Evolutionary conservation across 2,113 vertebrate genomes (phyloP).

Genomic region (Tringa solitaria): DNA sequence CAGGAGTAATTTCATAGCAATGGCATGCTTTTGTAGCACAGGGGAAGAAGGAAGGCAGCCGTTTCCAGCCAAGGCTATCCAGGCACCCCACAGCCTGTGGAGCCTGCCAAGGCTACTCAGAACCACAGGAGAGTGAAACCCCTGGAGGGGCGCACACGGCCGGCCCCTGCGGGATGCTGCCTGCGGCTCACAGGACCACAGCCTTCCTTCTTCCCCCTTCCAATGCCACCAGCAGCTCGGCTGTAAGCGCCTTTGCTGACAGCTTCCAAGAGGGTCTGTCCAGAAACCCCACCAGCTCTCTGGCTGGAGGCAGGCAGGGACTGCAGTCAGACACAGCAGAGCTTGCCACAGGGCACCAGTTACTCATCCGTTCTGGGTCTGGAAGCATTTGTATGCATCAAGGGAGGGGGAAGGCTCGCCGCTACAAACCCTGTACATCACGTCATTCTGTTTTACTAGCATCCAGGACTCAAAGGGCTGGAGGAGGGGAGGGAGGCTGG

Average conservation of each 20-base stretch:
- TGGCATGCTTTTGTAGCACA: not conserved
- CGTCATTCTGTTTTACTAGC: not conserved
- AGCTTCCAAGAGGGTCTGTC: not conserved
- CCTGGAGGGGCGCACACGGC: not conserved
- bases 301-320: not conserved
- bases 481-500: not conserved
- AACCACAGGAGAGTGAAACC: not conserved
- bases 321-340: not conserved
- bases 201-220: not conserved
- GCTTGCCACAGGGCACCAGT: not conserved
- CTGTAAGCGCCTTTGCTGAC: not conserved
- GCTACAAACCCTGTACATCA: not conserved
- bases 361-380: not conserved
- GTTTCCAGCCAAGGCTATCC: not conserved
- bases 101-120: not conserved
- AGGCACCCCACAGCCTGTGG: not conserved
- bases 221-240: not conserved
- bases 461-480: not conserved
- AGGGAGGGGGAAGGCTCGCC: not conserved
- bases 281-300: not conserved
- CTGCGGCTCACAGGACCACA: accelerated
- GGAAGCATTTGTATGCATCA: not conserved
- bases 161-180: not conserved
- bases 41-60: not conserved
- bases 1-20: not conserved